Evolutionary conservation across 2,797 vertebrate genomes (phyloP), one percentile per base, ranked within the genome.

Genomic region (Schizopygopsis pylzovi): DNA sequence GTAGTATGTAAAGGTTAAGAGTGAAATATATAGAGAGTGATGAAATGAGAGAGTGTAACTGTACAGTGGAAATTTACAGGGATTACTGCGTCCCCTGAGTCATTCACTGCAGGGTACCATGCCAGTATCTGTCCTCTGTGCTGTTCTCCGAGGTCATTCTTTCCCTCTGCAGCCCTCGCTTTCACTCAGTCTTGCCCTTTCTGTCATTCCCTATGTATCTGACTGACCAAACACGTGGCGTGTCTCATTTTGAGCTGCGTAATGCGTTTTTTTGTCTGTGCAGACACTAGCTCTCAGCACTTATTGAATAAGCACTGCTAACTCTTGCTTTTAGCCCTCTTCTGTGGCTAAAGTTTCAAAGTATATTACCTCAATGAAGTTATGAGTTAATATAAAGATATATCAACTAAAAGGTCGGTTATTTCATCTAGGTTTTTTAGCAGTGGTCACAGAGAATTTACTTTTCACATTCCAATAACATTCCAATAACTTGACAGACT

Each of bases 251-350:
- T 67, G 25, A 54, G 71, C 22, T 9, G 22, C n/a, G 77, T 47
- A 73, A 81, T 65, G 59, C 0, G 67, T 77, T 73, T 85, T 4
- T 79, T 93, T 92, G 2, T 3, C 16, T 4, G 78, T 80, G 61
- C 41, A 70, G 79, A 39, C 80, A 12, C 37, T 67, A 84, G 56
- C 71, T 39, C 79, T 49, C 43, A 47, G 56, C n/a, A 63, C 56
- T 79, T 63, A 79, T 61, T 43, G 7, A 79, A 61, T 79, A 79
- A 79, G 22, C 37, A 25, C 18, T 39, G 16, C 33, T 52, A 37
- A 37, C 16, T 75, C 47, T 13, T 13, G n/a, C 45, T 81, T 13
- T 81, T 83, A 61, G 54, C 54, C 45, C 6, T 47, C 6, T 33
- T n/a, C 33, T n/a, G n/a, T 33, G 47, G 73, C 28, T 54, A 16